phyloP scores from a whole-genome alignment of 2,113 vertebrate species.

The Psephotus haematonotus region DNA sequence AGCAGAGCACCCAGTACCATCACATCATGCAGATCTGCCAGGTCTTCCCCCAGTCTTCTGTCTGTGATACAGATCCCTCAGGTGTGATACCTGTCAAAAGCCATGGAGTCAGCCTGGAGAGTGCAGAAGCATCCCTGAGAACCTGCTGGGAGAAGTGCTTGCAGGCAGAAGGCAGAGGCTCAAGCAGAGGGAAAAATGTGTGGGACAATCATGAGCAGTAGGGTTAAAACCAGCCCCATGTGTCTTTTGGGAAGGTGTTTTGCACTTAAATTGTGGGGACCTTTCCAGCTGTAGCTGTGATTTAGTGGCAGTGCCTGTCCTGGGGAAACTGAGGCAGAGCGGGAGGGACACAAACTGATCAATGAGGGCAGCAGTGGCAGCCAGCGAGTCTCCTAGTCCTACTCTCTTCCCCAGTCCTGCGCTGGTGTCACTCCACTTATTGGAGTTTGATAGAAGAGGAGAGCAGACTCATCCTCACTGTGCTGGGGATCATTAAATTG shows the following conservation, averaged over 20 bases:
- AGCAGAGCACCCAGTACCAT: background rate
- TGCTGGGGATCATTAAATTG: background rate
- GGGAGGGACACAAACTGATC: background rate
- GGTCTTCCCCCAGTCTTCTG: background rate
- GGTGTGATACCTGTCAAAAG: background rate
- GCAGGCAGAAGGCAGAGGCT: background rate
- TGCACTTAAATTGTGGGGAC: background rate
- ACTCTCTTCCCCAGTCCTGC: rapidly evolving
- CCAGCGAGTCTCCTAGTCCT: background rate
- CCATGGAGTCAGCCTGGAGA: background rate
- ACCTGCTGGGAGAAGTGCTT: background rate
- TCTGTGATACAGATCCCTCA: background rate
- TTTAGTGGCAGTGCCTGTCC: background rate
- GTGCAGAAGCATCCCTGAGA: background rate
- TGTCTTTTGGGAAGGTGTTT: background rate
- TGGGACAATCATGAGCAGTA: rapidly evolving
- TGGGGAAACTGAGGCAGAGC: background rate
- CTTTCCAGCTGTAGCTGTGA: background rate
- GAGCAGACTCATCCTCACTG: background rate
- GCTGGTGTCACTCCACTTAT: background rate
- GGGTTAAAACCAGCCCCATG: background rate
- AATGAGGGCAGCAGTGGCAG: background rate
- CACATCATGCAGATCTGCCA: rapidly evolving
- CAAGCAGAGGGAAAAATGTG: rapidly evolving
- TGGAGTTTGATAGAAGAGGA: background rate